A percentile compares a stretch with the other conserved stretches of the same genome.
Evolutionary conservation across 1,140 invertebrate genomes (phyloP).

Genomic region (Drosophila orosa): DNA sequence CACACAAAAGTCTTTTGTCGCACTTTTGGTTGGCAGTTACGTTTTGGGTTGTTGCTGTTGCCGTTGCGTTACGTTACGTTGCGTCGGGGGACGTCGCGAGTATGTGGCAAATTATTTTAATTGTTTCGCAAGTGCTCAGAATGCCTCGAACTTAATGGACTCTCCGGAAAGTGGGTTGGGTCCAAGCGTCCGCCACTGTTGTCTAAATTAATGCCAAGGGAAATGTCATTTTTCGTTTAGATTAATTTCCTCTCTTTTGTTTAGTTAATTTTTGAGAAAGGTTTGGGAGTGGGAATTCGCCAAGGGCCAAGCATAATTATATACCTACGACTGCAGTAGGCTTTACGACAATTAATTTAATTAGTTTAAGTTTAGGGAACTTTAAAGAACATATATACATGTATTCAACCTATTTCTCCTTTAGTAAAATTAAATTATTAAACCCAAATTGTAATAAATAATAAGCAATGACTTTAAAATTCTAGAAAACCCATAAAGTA

Average conservation of each 20-base stretch:
- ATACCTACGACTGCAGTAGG: background rate
- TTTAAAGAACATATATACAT: background rate
- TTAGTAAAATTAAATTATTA: background rate
- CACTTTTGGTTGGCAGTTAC: conserved; percentile 9
- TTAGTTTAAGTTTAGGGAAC: background rate
- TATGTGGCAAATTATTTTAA: conserved; percentile 81
- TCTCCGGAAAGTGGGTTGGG: conserved; percentile 49
- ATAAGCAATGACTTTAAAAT: conserved; percentile 13
- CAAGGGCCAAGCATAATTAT: conserved; percentile 16
- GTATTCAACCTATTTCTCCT: background rate
- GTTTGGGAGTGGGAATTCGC: conserved; percentile 27
- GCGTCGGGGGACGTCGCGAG: conserved; percentile 64
- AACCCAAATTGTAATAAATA: conserved; percentile 1
- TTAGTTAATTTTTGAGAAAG: conserved; percentile 74
- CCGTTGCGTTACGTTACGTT: conserved; percentile 42
- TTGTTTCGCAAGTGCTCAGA: conserved; percentile 78
- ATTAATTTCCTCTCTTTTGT: conserved; percentile 74
- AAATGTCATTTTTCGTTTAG: conserved; percentile 66
- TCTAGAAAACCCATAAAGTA: conserved; percentile 17
- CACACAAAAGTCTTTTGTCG: conserved; percentile 48
- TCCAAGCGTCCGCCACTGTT: conserved; percentile 34
- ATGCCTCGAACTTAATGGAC: conserved; percentile 76
- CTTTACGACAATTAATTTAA: conserved; percentile 4
- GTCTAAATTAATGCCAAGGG: conserved; percentile 73
- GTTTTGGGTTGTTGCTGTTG: conserved; percentile 10